Base-by-base conservation (phyloP, 2,113 vertebrate genomes). In the Choloepus hoffmanni region DNA sequence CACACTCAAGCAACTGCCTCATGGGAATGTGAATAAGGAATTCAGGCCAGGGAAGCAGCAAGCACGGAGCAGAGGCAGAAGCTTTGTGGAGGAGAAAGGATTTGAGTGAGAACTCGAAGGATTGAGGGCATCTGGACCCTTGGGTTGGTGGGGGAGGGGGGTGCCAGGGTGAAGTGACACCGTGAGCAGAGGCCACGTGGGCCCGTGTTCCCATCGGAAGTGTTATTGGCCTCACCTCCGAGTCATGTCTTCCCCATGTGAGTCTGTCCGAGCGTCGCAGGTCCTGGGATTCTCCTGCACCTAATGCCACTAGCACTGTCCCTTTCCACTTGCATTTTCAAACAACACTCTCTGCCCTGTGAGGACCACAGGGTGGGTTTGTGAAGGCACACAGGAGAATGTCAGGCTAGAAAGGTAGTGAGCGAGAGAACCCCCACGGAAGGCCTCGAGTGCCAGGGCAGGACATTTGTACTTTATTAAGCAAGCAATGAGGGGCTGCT, bases 51-150 rank as follows among this genome's bases (percentile, higher is more conserved):
- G n/a, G 13, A n/a, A 24, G 26, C 76, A 74, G 21, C 55, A 58
- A 23, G 63, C 15, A 24, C 43, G 16, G 28, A 24, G 30, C 7
- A 3, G 21, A 1, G 0, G 60, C 1, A 13, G 60, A 13, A 58
- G 23, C 50, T 26, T 7, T 16, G 21, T 60, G 13, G 11, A 48
- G 60, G 33, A 78, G 67, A 48, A 90, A 83, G 82, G n/a, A 45
- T 8, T 18, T n/a, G 87, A 83, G 40, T 48, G 11, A 45, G 68
- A 21, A 76, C 30, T 85, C 19, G 15, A 43, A 50, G 55, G 67
- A 33, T 6, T 40, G 73, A 48, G 30, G 16, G 18, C 43, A 58
- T 13, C 23, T 24, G 73, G 72, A 68, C 30, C n/a, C 50, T 58
- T 21, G 67, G 23, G 48, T 1, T 2, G 23, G 23, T 40, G 11